These are phyloP conservation scores for Brenthis ino DNA, from an alignment of 2,888 invertebrate genomes.

Conservation along the genomic window DNA sequence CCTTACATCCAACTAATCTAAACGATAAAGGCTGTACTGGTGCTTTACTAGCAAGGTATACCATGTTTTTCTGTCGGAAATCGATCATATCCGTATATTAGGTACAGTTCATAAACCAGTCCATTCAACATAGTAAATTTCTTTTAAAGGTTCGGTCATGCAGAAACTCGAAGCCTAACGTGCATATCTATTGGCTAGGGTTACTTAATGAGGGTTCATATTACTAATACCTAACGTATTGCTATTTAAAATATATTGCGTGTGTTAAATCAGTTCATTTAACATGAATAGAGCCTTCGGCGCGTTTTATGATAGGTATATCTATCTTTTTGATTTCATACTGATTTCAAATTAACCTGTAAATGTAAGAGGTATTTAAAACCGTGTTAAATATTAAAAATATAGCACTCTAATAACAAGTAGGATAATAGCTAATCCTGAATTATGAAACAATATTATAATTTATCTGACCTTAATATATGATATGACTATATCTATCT, in stretches of 20 bases:
- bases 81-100: background rate
- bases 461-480: too few species aligned
- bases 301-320: background rate
- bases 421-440: too few species aligned
- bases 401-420: too few species aligned
- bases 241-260: slow-evolving; percentile 8
- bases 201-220: background rate
- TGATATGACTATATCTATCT: too few species aligned
- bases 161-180: slow-evolving; percentile 7
- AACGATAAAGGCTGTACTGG: too few species aligned
- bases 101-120: slow-evolving; percentile 18
- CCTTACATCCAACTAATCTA: too few species aligned
- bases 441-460: too few species aligned
- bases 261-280: background rate
- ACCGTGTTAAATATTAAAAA: too few species aligned
- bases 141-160: slow-evolving; percentile 5
- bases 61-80: background rate
- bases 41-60: too few species aligned
- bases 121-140: slow-evolving; percentile 17
- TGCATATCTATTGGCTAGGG: background rate
- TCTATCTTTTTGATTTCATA: background rate
- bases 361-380: background rate
- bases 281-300: background rate
- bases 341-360: background rate
- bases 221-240: slow-evolving; percentile 9